Percentiles rank a stretch among this genome's conserved stretches.
These are phyloP conservation scores for Rotaria sp. DNA, from an alignment of 2,888 invertebrate species.

Conservation along the genomic window DNA sequence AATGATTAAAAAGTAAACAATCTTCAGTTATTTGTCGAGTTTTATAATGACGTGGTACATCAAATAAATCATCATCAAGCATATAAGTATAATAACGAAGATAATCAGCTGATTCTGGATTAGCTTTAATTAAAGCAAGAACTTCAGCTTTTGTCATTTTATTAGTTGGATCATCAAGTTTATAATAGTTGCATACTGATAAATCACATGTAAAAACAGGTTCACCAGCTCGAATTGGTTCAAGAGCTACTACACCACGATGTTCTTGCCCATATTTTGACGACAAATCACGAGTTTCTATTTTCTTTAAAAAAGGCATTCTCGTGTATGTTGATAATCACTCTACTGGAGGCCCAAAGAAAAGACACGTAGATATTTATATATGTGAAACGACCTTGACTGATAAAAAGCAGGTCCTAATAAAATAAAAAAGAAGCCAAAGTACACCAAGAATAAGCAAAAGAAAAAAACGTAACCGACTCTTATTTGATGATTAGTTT, in stretches of 20 bases:
- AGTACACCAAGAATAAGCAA: not conserved
- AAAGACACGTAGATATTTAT: not conserved
- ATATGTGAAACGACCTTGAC: not conserved
- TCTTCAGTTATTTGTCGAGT: not conserved
- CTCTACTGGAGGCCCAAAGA: not conserved
- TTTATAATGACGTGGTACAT: not conserved
- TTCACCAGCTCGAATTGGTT: constrained; percentile 25
- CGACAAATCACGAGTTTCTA: not conserved
- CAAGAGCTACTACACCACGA: not conserved
- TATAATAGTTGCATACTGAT: not conserved
- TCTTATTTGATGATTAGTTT: not conserved
- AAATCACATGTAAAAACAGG: constrained; percentile 28
- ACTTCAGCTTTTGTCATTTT: not conserved
- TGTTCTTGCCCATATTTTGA: constrained; percentile 22
- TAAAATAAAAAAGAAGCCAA: not conserved
- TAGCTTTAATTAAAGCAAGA: not conserved
- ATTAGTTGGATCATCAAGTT: not conserved
- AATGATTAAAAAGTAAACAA: constrained; percentile 30
- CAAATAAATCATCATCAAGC: constrained; percentile 31
- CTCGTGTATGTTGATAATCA: not conserved
- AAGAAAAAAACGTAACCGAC: not conserved
- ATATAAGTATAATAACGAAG: constrained; percentile 29
- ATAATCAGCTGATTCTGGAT: constrained; percentile 17
- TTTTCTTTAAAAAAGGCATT: constrained; percentile 25
- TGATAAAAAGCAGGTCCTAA: not conserved